Evolutionary conservation across 2,888 invertebrate genomes (phyloP).

Genomic region (Vannuccia rotundouncinata): DNA sequence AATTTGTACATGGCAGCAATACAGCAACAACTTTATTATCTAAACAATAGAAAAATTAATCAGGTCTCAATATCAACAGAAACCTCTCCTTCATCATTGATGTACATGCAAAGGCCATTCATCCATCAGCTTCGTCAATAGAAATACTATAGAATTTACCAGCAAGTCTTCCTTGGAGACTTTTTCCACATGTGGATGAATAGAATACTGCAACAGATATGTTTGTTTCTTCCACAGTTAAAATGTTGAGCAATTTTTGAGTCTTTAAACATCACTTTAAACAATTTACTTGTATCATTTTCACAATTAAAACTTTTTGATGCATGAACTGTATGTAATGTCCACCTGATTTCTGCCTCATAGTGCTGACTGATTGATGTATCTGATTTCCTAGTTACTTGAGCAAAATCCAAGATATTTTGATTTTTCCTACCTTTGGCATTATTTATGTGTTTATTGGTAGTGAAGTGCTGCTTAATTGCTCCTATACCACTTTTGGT

Average conservation of each 20-base stretch:
- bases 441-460: background rate
- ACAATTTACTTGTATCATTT: background rate
- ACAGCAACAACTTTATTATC: background rate
- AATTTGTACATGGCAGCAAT: background rate
- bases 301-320: background rate
- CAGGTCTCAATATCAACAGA: background rate
- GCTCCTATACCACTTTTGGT: background rate
- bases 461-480: background rate
- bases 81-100: background rate
- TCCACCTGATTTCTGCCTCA: background rate
- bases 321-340: background rate
- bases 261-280: background rate
- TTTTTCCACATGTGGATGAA: background rate
- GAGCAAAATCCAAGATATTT: background rate
- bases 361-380: background rate
- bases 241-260: background rate
- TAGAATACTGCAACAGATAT: background rate
- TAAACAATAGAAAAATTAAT: background rate
- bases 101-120: background rate
- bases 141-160: background rate
- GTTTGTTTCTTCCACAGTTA: background rate
- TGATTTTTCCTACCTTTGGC: background rate
- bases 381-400: background rate
- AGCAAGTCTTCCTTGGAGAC: background rate
- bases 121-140: background rate